These are phyloP conservation scores for Hypena proboscidalis DNA, from an alignment of 2,888 invertebrate genomes.

Conservation along the genomic window DNA sequence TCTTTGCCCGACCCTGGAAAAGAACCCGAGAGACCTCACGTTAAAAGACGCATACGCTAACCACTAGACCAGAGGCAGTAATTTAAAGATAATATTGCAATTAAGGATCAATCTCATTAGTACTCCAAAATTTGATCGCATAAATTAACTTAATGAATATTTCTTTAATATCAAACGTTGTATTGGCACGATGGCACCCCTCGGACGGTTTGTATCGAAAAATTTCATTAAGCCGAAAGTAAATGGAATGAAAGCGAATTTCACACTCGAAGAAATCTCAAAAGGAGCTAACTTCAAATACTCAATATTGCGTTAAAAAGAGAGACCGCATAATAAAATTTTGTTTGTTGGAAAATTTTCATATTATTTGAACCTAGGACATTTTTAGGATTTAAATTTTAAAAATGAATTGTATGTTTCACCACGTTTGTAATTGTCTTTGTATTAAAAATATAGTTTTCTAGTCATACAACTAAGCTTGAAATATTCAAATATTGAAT, in stretches of 20 bases:
- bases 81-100: too few relatives aligned
- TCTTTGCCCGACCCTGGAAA: too few relatives aligned
- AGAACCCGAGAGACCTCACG: too few relatives aligned
- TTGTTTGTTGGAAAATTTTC: slow-evolving; percentile 56
- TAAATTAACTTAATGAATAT: slow-evolving; percentile 62
- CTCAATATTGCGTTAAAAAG: slow-evolving; percentile 70
- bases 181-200: slow-evolving; percentile 34
- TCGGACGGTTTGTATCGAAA: slow-evolving; percentile 57
- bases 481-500: too few relatives aligned
- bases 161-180: slow-evolving; percentile 46
- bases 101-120: slow-evolving; percentile 2
- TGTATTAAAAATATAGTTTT: too few relatives aligned
- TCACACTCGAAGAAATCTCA: slow-evolving; percentile 74
- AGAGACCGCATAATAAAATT: slow-evolving; percentile 72
- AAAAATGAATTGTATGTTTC: background rate
- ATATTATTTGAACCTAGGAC: slow-evolving; percentile 33
- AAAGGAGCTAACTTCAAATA: slow-evolving; percentile 68
- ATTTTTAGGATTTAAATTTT: slow-evolving; percentile 2
- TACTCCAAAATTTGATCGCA: slow-evolving; percentile 48
- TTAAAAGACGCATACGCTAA: too few relatives aligned
- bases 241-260: slow-evolving; percentile 75
- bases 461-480: too few relatives aligned
- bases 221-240: slow-evolving; percentile 75
- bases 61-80: too few relatives aligned
- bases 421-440: too few relatives aligned